Percentiles rank a stretch among this genome's conserved stretches.
Evolutionary conservation across 2,113 vertebrate species (phyloP).

Genomic region (Phocoena phocoena): DNA sequence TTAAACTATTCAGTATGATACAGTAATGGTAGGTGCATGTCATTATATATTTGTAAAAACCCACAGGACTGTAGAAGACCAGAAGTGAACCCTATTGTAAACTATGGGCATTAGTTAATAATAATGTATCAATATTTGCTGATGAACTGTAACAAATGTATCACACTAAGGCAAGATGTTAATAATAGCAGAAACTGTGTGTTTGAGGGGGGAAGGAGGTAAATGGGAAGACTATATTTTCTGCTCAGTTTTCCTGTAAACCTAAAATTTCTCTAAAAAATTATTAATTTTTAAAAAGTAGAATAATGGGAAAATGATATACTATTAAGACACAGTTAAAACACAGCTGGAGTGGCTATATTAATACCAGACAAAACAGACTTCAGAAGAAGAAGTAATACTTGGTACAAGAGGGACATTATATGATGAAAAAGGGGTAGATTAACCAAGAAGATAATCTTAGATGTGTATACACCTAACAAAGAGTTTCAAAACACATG

Average conservation of each 20-base stretch:
- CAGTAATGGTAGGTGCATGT: background rate
- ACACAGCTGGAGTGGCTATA: background rate
- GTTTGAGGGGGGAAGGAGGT: background rate
- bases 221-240: background rate
- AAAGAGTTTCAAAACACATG: slow-evolving; percentile 30
- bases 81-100: background rate
- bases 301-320: background rate
- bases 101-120: background rate
- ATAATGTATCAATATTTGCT: background rate
- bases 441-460: background rate
- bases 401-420: background rate
- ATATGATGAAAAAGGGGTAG: background rate
- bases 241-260: background rate
- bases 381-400: slow-evolving; percentile 10
- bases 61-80: background rate
- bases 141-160: background rate
- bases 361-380: slow-evolving; percentile 21
- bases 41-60: background rate
- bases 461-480: background rate
- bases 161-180: background rate
- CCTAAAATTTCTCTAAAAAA: background rate
- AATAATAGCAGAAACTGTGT: background rate
- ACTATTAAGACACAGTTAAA: background rate
- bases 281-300: background rate
- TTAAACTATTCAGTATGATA: background rate